phyloP scores from a whole-genome alignment of 2,888 invertebrate genomes.

The Cerceris ruficornis region DNA sequence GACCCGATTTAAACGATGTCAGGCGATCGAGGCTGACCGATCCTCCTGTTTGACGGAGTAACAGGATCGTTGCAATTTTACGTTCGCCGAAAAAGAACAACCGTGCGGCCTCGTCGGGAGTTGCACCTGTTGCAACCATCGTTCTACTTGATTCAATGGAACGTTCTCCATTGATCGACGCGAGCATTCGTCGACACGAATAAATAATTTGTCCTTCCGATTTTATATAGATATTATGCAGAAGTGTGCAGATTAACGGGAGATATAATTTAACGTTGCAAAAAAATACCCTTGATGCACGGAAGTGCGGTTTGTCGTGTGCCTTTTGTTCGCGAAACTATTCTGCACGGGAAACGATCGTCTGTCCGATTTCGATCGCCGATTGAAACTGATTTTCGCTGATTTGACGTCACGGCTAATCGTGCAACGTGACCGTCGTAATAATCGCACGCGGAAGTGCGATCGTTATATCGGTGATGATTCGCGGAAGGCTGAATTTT shows the following conservation, averaged over 20 bases:
- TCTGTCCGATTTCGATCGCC: constrained; percentile 7
- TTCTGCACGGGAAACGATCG: not conserved
- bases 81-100: not conserved
- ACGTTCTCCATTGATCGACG: no score
- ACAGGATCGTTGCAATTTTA: constrained; percentile 24
- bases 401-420: constrained; percentile 33
- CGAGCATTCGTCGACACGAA: no score
- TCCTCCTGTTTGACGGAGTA: constrained; percentile 4
- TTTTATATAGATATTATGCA: no score
- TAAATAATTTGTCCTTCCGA: no score
- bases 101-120: not conserved
- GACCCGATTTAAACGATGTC: no score
- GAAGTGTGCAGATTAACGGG: no score
- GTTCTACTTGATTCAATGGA: no score
- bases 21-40: not conserved
- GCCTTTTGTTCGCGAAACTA: not conserved
- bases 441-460: constrained; percentile 25
- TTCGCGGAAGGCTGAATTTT: not conserved
- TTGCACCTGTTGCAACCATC: not conserved
- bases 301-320: no score
- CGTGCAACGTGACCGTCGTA: constrained; percentile 31
- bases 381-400: constrained; percentile 4
- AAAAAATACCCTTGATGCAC: no score
- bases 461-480: constrained; percentile 6
- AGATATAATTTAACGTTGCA: no score